Evolutionary conservation across 2,797 vertebrate genomes (phyloP).

Genomic region (Sphenodon punctatus): DNA sequence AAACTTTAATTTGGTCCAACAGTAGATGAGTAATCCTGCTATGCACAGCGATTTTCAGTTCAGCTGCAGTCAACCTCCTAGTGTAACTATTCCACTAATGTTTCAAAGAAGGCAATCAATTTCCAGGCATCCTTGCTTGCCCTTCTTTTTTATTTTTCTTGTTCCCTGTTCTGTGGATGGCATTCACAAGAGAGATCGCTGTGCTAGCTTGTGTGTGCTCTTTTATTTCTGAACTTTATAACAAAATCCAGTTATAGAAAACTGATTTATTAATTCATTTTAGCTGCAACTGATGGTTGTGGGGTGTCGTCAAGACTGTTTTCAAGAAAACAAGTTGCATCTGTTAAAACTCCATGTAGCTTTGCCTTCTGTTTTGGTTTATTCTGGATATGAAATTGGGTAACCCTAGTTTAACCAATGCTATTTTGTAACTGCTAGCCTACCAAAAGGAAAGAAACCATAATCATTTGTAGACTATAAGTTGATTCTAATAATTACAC

Average conservation of each 20-base stretch:
- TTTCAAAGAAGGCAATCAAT: conserved; percentile 46
- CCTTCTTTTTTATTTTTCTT: conserved; percentile 27
- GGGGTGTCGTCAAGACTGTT: not conserved
- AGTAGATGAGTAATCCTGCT: conserved; percentile 59
- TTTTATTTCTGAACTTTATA: not conserved
- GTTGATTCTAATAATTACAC: not conserved
- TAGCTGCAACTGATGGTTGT: not conserved
- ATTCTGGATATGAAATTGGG: conserved; percentile 17
- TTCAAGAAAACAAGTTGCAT: conserved; percentile 17
- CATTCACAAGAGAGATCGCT: not conserved
- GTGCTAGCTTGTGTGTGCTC: not conserved
- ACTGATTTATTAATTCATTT: not conserved
- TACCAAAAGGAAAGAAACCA: not conserved
- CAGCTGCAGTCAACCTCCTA: conserved; percentile 46
- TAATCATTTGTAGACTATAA: too few relatives aligned
- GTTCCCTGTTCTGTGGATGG: not conserved
- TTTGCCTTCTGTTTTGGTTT: not conserved
- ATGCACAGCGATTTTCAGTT: conserved; percentile 41
- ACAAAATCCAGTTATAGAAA: not conserved
- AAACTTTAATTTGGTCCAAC: conserved; percentile 57
- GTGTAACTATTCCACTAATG: conserved; percentile 56
- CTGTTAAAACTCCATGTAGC: not conserved
- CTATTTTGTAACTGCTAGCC: not conserved
- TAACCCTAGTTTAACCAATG: conserved; percentile 24
- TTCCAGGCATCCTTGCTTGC: conserved; percentile 31